Base-by-base conservation (phyloP, 1,140 invertebrate species). In the Eurosta solidaginis region DNA sequence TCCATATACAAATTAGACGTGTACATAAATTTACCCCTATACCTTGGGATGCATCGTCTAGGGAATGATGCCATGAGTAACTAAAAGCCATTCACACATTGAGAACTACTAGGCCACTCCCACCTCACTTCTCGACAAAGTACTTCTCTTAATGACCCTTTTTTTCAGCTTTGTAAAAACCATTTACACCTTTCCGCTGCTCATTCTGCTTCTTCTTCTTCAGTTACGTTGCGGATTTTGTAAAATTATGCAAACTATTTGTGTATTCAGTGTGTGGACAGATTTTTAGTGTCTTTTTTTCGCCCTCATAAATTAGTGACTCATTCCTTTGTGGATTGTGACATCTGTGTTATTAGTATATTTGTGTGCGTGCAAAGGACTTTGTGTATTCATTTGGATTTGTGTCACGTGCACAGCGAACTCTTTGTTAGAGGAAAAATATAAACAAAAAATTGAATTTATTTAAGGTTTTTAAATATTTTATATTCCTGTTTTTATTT, bases 221-320 rank as follows among this genome's bases (percentile, higher is more conserved):
- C 40, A 68, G 59, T 68, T 40, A 68, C 59, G 36, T 40, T 29
- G 59, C 33, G 59, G 33, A 29, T 68, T n/a, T 68, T 68, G 33
- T 14, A 20, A 59, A 68, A 68, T 68, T 68, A 68, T 68, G 59
- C 59, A 68, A 68, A 68, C 59, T 68, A 68, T 68, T 68, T 68
- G 59, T 68, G 33, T 68, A 68, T 68, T 68, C 59, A 68, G 20
- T 36, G 33, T 68, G 59, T 40, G n/a, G 59, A 6, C 36, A 47
- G 59, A 33, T 68, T 68, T 68, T 68, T 68, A 68, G 33, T 68
- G 33, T 68, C n/a, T 25, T 63, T 63, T 63, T 36, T 54, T 27
- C 59, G 59, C 59, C 33, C 59, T 40, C 59, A 68, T 68, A 20
- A 68, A 68, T 33, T 68, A 68, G 40, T 68, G 59, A 68, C 59